These are phyloP conservation scores for Turritopsis rubra DNA, from an alignment of 30 jellyfish, hydroid and myxozoan genomes.

Conservation along the genomic window DNA sequence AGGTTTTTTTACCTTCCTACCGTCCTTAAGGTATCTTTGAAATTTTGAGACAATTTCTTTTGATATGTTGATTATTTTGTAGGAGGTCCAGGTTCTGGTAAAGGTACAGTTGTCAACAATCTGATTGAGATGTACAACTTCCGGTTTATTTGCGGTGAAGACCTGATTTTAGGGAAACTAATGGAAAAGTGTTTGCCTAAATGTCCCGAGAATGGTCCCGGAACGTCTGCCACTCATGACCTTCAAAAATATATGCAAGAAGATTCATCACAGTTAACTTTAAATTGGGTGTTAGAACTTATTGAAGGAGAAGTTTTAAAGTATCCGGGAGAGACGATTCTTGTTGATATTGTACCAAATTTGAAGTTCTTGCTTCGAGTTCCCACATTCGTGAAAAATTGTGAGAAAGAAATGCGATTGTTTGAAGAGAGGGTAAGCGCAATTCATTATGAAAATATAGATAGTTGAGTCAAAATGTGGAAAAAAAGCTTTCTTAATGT, in stretches of 20 bases:
- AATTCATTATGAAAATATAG: no score
- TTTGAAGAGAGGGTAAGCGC: conserved; percentile 61
- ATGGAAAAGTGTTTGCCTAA: conserved; percentile 36
- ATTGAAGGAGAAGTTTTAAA: conserved; percentile 43
- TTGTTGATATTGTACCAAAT: conserved; percentile 81
- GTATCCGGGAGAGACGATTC: conserved; percentile 51
- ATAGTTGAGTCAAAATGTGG: background rate
- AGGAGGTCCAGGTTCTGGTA: conserved; percentile 99
- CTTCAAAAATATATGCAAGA: conserved; percentile 39
- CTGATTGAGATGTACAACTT: conserved; percentile 62
- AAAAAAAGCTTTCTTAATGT: no score
- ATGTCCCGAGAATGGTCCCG: conserved; percentile 22
- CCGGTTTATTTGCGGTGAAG: conserved; percentile 79
- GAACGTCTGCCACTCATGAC: conserved; percentile 30
- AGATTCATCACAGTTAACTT: conserved; percentile 54
- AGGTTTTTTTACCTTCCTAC: no score
- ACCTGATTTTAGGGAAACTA: conserved; percentile 44
- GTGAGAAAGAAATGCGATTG: conserved; percentile 48
- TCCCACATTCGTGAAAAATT: conserved; percentile 49
- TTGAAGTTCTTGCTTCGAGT: conserved; percentile 55
- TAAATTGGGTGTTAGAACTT: conserved; percentile 72
- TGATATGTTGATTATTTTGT: background rate
- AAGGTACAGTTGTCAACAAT: conserved; percentile 80
- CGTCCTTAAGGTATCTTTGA: no score
- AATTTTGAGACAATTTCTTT: no score